Conservation (phyloP, 2,888 invertebrate species). For the Leptopilina syphax region DNA sequence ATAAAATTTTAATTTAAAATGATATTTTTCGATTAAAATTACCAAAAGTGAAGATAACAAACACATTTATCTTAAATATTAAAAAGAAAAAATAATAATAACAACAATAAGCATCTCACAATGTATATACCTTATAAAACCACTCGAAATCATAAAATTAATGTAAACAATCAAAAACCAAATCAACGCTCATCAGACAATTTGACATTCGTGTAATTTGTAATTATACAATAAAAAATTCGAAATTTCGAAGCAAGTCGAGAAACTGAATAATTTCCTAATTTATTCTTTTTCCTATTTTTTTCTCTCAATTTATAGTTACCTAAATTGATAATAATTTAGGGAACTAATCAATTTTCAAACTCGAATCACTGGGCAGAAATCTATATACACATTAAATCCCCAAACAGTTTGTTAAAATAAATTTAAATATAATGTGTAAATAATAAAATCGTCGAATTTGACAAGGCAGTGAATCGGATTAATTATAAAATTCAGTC, state of each 20-base stretch:
- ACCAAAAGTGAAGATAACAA: neutral
- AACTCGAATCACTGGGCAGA: slow-evolving; percentile 31
- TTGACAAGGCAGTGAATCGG: slow-evolving; percentile 5
- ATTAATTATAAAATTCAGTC: slow-evolving; percentile 32
- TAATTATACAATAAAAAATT: neutral
- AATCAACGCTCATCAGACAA: neutral
- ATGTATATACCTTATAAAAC: neutral
- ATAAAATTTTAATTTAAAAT: too few relatives aligned
- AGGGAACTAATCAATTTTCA: neutral
- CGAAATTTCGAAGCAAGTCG: slow-evolving; percentile 6
- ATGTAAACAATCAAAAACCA: neutral
- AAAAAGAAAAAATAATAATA: neutral
- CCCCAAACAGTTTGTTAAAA: neutral
- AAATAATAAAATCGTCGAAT: slow-evolving; percentile 7
- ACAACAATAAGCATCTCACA: slow-evolving; percentile 3
- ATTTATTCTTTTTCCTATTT: too few relatives aligned
- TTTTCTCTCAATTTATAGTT: too few relatives aligned
- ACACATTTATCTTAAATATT: neutral
- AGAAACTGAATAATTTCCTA: neutral
- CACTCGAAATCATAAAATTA: neutral
- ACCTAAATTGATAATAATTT: neutral
- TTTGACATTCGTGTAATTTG: neutral
- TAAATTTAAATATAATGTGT: neutral
- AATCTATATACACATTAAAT: neutral
- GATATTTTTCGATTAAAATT: neutral